Base-by-base conservation (phyloP, 2,888 invertebrate genomes). In the Neria commutata region DNA sequence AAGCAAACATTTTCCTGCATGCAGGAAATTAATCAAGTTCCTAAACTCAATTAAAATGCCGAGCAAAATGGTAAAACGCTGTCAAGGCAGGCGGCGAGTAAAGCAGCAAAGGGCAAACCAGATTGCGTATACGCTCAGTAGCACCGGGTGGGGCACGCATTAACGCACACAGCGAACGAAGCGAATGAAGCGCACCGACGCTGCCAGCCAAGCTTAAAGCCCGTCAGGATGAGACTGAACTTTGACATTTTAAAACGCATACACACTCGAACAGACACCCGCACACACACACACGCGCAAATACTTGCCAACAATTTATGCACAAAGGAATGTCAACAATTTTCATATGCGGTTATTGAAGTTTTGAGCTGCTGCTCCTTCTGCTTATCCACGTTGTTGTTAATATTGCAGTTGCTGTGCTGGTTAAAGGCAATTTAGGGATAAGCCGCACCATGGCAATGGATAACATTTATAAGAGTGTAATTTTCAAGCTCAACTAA, bases 11-110 rank as follows among this genome's bases (percentile, higher is more conserved):
- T 59, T 59, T 37, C 17, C 37, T 14, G 3, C 51, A 53, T 56
- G 49, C 53, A 56, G 53, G 33, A 49, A 53, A 53, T 61, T 58
- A 58, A 58, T 45, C 23, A 61, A 58, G 54, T 54, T 61, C 47
- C 51, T 29, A 55, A 59, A 59, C 55, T 55, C 48, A 55, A 59
- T 59, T 59, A 59, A 59, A 55, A 40, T 55, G 47, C 40, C 47
- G 10, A 11, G 25, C n/a, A n/a, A n/a, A n/a, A 14, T 14, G 14
- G 37, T n/a, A 37, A 37, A n/a, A 14, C 37, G 37, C n/a, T 37
- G 37, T 37, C 37, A 34, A 45, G n/a, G 37, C 23, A 26, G 24
- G n/a, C 17, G 17, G 23, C 29, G 26, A 23, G n/a, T n/a, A 19
- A 23, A 19, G 34, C 33, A 14, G 33, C 21, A 46, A 48, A 26